A percentile compares a stretch with the other conserved stretches of the same genome.
phyloP scores from a whole-genome alignment of 92 coral and sea anemone species.

The Zoanthus sansibaricus region DNA sequence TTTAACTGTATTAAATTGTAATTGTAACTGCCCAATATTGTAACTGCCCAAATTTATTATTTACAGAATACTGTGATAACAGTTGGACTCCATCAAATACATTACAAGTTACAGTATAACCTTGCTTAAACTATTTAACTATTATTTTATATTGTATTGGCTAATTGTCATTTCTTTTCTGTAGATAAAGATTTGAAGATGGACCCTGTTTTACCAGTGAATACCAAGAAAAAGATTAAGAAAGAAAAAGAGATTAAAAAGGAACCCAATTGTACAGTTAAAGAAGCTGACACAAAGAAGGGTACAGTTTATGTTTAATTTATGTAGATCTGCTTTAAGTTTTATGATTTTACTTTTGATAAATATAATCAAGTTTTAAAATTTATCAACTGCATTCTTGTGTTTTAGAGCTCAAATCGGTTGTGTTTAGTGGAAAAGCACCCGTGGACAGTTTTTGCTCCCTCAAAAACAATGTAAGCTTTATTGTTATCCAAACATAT shows the following conservation, averaged over 20 bases:
- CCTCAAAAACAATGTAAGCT: constrained; percentile 76
- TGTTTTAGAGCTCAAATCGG: constrained; percentile 76
- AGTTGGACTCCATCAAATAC: no score
- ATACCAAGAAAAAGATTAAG: constrained; percentile 38
- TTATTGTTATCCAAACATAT: no score
- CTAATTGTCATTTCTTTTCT: not conserved
- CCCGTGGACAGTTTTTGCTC: constrained; percentile 91
- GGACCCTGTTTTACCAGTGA: constrained; percentile 21
- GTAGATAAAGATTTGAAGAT: not conserved
- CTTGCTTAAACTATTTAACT: no score
- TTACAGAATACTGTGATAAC: no score
- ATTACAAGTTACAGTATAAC: no score
- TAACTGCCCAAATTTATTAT: no score
- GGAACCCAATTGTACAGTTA: constrained; percentile 11
- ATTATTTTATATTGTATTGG: no score
- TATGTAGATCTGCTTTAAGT: no score
- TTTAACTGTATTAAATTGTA: no score
- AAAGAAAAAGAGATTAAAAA: constrained; percentile 54
- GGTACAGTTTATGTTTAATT: not conserved
- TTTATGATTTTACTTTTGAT: no score
- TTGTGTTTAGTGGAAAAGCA: constrained; percentile 93
- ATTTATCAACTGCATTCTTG: not conserved
- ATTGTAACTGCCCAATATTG: no score
- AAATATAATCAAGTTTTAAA: no score
- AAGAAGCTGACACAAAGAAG: constrained; percentile 21